These are phyloP conservation scores for Papilio elwesi DNA, from an alignment of 2,888 invertebrate species.

Conservation along the genomic window DNA sequence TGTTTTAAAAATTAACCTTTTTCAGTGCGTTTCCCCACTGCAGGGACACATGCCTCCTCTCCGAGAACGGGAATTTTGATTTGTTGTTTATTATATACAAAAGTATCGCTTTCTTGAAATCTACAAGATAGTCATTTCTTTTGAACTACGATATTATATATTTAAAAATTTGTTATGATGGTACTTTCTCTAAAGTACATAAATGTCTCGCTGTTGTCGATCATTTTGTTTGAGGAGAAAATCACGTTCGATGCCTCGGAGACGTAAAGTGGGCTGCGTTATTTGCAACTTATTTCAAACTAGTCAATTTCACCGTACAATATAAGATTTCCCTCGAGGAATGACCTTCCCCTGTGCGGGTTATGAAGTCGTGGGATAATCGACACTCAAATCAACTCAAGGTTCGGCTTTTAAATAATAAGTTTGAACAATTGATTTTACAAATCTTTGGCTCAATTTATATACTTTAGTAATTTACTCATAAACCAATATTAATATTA, in stretches of 20 bases:
- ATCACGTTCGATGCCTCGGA: conserved; percentile 21
- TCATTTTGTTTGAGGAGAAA: conserved; percentile 14
- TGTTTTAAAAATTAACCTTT: too few relatives aligned
- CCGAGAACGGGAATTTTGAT: too few relatives aligned
- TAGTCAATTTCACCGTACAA: conserved; percentile 27
- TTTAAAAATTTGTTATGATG: background rate
- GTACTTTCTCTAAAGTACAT: background rate
- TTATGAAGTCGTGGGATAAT: conserved; percentile 6
- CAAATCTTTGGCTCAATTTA: background rate
- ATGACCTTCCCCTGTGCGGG: conserved; percentile 17
- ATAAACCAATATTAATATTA: too few relatives aligned
- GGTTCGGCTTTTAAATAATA: background rate
- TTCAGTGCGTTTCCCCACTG: too few relatives aligned
- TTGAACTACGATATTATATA: too few relatives aligned
- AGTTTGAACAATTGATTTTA: background rate
- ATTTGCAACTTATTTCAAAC: conserved; percentile 12
- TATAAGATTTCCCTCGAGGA: conserved; percentile 28
- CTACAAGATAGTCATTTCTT: too few relatives aligned
- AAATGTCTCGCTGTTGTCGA: background rate
- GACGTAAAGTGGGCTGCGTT: conserved; percentile 27
- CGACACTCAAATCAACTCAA: too few relatives aligned
- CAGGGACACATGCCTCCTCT: too few relatives aligned
- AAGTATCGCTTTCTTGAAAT: too few relatives aligned
- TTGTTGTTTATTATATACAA: too few relatives aligned
- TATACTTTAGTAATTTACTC: too few relatives aligned